Percentiles rank a stretch among this genome's conserved stretches.
Evolutionary conservation across 2,888 invertebrate species (phyloP).

Genomic region (Caradrina clavipalpis): DNA sequence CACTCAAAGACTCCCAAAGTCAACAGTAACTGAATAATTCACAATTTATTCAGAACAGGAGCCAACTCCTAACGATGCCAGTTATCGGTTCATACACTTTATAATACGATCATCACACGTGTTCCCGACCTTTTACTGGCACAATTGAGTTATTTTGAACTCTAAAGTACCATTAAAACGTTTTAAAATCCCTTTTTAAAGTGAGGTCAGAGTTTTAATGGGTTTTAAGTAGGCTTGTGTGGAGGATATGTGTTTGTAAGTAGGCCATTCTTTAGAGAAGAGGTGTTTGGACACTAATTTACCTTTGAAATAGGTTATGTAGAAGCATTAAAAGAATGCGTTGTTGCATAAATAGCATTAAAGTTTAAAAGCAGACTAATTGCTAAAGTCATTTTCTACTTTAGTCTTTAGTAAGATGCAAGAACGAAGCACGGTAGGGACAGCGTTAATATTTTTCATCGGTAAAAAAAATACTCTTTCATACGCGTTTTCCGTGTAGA

Average conservation of each 20-base stretch:
- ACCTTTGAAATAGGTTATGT: conserved; percentile 9
- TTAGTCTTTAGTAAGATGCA: not conserved
- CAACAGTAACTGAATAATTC: conserved; percentile 46
- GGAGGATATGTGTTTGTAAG: conserved; percentile 24
- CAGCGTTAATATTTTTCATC: too few species aligned
- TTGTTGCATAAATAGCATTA: not conserved
- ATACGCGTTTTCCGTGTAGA: too few species aligned
- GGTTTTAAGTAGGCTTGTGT: conserved; percentile 43
- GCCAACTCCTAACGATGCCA: conserved; percentile 48
- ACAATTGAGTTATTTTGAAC: conserved; percentile 60
- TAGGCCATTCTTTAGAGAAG: conserved; percentile 8
- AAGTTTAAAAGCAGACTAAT: too few species aligned
- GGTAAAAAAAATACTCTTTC: too few species aligned
- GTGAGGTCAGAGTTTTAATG: conserved; percentile 60
- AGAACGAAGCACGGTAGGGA: not conserved
- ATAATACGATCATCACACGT: conserved; percentile 53
- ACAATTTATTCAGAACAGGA: conserved; percentile 47
- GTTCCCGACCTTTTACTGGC: conserved; percentile 50
- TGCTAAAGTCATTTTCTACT: not conserved
- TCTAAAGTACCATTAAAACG: conserved; percentile 57
- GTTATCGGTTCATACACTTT: conserved; percentile 39
- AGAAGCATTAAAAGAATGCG: too few species aligned
- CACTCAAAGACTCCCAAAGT: conserved; percentile 30
- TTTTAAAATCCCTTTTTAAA: conserved; percentile 62
- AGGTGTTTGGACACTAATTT: not conserved